Percentiles rank a stretch among this genome's conserved stretches.
phyloP scores from a whole-genome alignment of 2,113 vertebrate species.

The Malurus cyaneus region DNA sequence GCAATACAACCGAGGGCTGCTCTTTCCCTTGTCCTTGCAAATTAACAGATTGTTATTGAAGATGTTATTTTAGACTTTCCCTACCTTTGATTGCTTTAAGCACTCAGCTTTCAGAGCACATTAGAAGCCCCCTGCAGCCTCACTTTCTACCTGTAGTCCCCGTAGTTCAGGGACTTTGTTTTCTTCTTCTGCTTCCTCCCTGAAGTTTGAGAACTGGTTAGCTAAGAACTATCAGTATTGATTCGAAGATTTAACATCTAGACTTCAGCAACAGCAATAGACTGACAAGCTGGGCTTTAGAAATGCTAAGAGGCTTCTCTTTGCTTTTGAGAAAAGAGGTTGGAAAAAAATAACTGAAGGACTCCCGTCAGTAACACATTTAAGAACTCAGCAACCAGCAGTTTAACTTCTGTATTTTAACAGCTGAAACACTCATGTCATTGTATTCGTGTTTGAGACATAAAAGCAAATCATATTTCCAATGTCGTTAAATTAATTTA shows the following conservation, averaged over 20 bases:
- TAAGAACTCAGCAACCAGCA: neutral
- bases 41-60: neutral
- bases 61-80: neutral
- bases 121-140: neutral
- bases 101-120: neutral
- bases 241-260: slow-evolving; percentile 14
- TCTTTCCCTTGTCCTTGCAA: neutral
- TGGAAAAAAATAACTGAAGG: slow-evolving; percentile 1
- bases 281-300: neutral
- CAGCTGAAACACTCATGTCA: neutral
- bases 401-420: neutral
- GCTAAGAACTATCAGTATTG: neutral
- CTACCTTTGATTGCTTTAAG: neutral
- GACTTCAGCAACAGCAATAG: neutral
- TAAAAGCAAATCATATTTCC: slow-evolving; percentile 4
- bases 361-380: neutral
- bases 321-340: slow-evolving; percentile 2
- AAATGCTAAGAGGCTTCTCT: neutral
- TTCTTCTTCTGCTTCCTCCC: neutral
- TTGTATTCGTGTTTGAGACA: neutral
- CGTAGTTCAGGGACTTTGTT: neutral
- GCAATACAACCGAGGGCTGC: neutral
- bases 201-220: neutral
- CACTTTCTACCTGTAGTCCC: neutral
- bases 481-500: slow-evolving; percentile 7